Evolutionary conservation across 1,140 invertebrate genomes (phyloP).

Genomic region (Diplogasteroides magnus): DNA sequence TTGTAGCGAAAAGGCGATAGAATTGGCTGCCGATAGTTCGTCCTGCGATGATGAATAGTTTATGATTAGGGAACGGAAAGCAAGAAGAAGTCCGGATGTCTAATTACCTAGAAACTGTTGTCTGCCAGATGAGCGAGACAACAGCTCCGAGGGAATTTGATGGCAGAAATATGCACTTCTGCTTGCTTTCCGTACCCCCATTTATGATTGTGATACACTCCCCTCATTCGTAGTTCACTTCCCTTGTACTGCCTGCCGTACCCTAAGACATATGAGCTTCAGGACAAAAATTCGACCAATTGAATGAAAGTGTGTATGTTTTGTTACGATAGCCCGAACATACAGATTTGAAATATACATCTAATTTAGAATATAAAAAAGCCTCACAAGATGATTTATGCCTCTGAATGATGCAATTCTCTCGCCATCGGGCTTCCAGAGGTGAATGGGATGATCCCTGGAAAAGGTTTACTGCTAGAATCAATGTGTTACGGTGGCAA

Average conservation of each 20-base stretch:
- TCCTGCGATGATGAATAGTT: too few relatives aligned
- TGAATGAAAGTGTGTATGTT: not conserved
- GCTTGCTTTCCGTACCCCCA: too few relatives aligned
- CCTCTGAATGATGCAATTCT: constrained; percentile 22
- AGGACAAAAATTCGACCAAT: not conserved
- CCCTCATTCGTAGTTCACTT: too few relatives aligned
- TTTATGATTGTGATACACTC: too few relatives aligned
- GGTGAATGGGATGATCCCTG: constrained; percentile 31
- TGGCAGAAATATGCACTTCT: too few relatives aligned
- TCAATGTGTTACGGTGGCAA: too few relatives aligned
- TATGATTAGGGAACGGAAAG: too few relatives aligned
- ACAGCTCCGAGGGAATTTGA: too few relatives aligned
- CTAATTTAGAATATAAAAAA: constrained; percentile 1
- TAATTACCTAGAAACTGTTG: too few relatives aligned
- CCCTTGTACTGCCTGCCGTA: not conserved
- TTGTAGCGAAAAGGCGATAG: constrained; percentile 32
- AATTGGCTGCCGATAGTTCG: constrained; percentile 33
- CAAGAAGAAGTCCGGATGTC: too few relatives aligned
- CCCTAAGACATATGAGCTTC: not conserved
- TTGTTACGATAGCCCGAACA: not conserved
- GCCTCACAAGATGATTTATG: constrained; percentile 31
- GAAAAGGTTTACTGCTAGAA: too few relatives aligned
- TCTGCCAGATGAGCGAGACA: too few relatives aligned
- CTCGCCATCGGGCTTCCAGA: constrained; percentile 20
- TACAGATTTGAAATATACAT: not conserved